Conservation (phyloP, 2,113 vertebrate species). For the Paramormyrops kingsleyae region DNA sequence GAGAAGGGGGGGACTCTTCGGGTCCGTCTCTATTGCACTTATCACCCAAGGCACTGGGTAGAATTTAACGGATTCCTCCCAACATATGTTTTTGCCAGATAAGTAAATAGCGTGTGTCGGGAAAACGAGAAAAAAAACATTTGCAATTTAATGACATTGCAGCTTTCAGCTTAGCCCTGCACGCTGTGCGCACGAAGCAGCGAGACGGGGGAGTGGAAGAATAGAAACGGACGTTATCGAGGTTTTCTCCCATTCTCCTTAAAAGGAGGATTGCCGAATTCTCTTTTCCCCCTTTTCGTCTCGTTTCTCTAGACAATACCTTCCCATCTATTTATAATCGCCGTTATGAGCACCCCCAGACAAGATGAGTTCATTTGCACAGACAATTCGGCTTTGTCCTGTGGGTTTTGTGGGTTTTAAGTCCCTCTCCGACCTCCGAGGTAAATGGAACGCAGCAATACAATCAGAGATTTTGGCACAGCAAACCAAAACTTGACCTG, state of each 20-base stretch:
- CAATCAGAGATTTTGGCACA: not conserved
- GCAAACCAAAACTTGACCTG: not conserved
- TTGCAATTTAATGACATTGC: conserved; percentile 99
- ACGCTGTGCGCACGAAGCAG: conserved; percentile 97
- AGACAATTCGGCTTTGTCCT: conserved; percentile 44
- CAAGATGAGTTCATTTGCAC: conserved; percentile 57
- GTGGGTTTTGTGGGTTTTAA: conserved; percentile 37
- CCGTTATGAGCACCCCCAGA: conserved; percentile 39
- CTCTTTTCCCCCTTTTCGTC: conserved; percentile 47
- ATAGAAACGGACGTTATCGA: conserved; percentile 69
- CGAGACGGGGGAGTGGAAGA: conserved; percentile 89
- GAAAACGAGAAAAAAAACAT: conserved; percentile 95
- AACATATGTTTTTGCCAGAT: conserved; percentile 99
- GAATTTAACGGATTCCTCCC: conserved; percentile 99
- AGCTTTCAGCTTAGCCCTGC: conserved; percentile 99
- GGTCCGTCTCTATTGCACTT: conserved; percentile 99
- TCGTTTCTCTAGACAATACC: not conserved
- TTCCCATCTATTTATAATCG: conserved; percentile 47
- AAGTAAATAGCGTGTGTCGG: conserved; percentile 99
- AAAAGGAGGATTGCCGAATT: conserved; percentile 61
- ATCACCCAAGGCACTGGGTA: conserved; percentile 99
- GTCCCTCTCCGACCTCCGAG: conserved; percentile 18
- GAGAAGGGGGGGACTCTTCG: conserved; percentile 98
- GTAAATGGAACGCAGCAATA: not conserved
- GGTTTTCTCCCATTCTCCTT: conserved; percentile 50